Conservation (phyloP, 2,888 invertebrate genomes). For the Odontothrips loti region DNA sequence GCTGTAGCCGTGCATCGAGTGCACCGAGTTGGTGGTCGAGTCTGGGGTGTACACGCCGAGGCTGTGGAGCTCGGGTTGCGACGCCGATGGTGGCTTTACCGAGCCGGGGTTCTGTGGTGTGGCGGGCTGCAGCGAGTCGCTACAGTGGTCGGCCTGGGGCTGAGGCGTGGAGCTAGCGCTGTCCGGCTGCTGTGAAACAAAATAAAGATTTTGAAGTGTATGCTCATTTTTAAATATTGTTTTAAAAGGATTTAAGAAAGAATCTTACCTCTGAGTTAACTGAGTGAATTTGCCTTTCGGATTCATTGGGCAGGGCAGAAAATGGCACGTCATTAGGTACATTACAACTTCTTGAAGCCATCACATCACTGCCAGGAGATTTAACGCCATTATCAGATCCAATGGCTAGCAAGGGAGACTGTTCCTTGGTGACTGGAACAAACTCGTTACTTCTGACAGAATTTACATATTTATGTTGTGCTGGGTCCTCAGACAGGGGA, state of each 20-base stretch:
- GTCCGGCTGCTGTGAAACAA: slow-evolving; percentile 43
- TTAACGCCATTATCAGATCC: background rate
- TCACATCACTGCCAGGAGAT: background rate
- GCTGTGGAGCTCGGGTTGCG: slow-evolving; percentile 62
- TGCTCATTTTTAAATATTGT: background rate
- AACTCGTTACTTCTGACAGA: background rate
- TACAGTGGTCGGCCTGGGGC: slow-evolving; percentile 39
- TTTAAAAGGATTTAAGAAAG: background rate
- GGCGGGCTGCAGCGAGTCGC: slow-evolving; percentile 39
- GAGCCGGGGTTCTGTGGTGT: slow-evolving; percentile 46
- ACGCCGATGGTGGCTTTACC: slow-evolving; percentile 51
- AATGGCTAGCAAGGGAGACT: background rate
- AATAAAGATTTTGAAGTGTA: background rate
- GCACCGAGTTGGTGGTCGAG: slow-evolving; percentile 76
- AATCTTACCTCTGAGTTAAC: background rate
- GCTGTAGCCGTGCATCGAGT: slow-evolving; percentile 69
- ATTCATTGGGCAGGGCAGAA: background rate
- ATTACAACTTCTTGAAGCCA: background rate
- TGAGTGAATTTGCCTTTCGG: background rate
- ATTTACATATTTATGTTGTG: background rate
- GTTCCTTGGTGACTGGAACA: background rate
- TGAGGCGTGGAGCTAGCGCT: slow-evolving; percentile 49
- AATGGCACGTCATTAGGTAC: background rate
- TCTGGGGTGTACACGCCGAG: slow-evolving; percentile 85
- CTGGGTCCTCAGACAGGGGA: background rate